Percentiles rank a stretch among this genome's conserved stretches.
Evolutionary conservation across 2,888 invertebrate species (phyloP).

Genomic region (Hedychridium roseum): DNA sequence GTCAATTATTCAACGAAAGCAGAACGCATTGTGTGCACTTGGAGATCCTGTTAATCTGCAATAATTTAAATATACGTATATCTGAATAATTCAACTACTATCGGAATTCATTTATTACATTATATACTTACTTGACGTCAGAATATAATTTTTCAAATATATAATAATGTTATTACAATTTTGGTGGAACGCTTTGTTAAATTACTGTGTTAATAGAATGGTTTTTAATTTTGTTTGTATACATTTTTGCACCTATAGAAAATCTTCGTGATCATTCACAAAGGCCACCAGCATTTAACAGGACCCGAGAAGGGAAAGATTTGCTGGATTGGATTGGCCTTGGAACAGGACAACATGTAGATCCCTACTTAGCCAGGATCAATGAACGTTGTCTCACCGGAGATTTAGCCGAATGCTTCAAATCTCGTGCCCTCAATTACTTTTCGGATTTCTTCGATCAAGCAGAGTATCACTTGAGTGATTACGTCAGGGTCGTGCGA

Average conservation of each 20-base stretch:
- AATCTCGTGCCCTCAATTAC: conserved; percentile 78
- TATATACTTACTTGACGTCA: too few species aligned
- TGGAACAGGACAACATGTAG: conserved; percentile 76
- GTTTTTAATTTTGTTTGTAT: too few species aligned
- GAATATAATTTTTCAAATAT: too few species aligned
- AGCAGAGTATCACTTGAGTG: conserved; percentile 67
- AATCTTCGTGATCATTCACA: neutral
- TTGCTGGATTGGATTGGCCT: conserved; percentile 83
- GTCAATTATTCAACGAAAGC: too few species aligned
- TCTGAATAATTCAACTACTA: too few species aligned
- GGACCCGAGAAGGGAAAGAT: conserved; percentile 72
- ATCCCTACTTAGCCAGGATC: conserved; percentile 79
- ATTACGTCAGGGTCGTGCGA: conserved; percentile 75
- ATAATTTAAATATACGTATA: too few species aligned
- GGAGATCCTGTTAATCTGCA: too few species aligned
- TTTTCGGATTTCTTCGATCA: conserved; percentile 82
- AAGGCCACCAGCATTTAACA: conserved; percentile 34
- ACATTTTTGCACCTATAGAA: neutral
- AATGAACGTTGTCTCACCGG: conserved; percentile 80
- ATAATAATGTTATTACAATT: too few species aligned
- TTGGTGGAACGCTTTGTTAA: too few species aligned
- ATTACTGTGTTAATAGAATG: too few species aligned
- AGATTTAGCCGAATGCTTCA: conserved; percentile 86
- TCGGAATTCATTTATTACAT: too few species aligned
- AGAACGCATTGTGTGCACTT: too few species aligned